These are phyloP conservation scores for Rhagoletis zephyria DNA, from an alignment of 1,140 invertebrate genomes.

Conservation along the genomic window DNA sequence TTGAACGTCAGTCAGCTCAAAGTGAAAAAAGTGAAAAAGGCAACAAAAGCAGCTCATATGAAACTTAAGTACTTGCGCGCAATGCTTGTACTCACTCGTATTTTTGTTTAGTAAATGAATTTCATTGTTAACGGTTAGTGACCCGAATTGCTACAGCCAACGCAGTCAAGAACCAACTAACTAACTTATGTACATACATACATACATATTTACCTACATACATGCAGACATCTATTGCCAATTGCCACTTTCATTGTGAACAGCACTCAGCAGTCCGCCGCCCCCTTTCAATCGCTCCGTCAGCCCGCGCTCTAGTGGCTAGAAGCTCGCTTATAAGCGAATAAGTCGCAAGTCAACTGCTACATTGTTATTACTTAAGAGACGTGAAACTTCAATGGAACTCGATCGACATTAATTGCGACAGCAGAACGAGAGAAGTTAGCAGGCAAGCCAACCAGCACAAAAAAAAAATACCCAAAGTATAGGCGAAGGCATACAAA, in stretches of 20 bases:
- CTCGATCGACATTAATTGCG: constrained; percentile 50
- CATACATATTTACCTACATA: background rate
- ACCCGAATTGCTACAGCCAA: constrained; percentile 66
- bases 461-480: background rate
- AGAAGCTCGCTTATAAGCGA: background rate
- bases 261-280: background rate
- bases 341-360: background rate
- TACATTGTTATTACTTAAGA: background rate
- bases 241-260: constrained; percentile 28
- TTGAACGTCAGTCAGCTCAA: too few relatives aligned
- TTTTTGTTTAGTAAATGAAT: constrained; percentile 70
- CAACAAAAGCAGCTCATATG: background rate
- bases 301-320: background rate
- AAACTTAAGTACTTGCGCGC: constrained; percentile 25
- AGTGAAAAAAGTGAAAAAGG: background rate
- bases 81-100: background rate
- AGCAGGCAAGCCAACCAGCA: background rate
- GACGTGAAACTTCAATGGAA: constrained; percentile 35
- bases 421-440: background rate
- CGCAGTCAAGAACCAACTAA: background rate
- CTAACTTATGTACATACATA: background rate
- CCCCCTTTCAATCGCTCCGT: background rate
- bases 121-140: constrained; percentile 73
- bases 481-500: background rate
- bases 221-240: constrained; percentile 18